Evolutionary conservation across 1,140 invertebrate species (phyloP).

Genomic region (Drosophila kikkawai): DNA sequence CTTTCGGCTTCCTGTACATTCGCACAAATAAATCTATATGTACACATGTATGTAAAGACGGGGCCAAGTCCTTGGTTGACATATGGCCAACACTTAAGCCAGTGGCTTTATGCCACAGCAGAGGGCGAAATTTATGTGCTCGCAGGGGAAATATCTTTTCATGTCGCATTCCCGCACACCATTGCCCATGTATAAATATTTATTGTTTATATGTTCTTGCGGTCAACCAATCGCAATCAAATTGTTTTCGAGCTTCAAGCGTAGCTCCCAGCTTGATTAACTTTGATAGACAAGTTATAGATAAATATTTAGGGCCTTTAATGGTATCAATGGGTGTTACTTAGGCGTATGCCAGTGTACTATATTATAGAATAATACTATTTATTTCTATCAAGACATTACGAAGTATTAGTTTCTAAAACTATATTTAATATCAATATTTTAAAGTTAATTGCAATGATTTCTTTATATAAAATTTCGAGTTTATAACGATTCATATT

Average conservation of each 20-base stretch:
- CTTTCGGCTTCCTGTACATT: conserved; percentile 23
- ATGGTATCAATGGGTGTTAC: conserved; percentile 8
- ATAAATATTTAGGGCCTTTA: conserved; percentile 28
- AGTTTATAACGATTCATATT: not conserved
- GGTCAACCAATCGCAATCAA: conserved; percentile 55
- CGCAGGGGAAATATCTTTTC: conserved; percentile 40
- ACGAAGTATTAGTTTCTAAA: no score
- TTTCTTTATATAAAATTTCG: not conserved
- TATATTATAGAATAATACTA: no score
- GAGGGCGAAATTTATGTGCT: conserved; percentile 55
- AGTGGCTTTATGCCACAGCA: conserved; percentile 59
- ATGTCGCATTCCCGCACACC: conserved; percentile 11
- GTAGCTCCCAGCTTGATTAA: conserved; percentile 36
- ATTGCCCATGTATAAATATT: conserved; percentile 44
- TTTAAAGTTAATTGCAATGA: not conserved
- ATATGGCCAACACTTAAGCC: conserved; percentile 71
- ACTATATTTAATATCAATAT: not conserved
- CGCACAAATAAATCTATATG: conserved; percentile 24
- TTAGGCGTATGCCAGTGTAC: no score
- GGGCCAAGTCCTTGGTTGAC: conserved; percentile 49
- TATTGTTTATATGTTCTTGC: conserved; percentile 59
- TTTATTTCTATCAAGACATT: no score
- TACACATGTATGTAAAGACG: conserved; percentile 20
- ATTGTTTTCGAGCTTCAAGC: conserved; percentile 47
- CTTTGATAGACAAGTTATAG: conserved; percentile 34